These are phyloP conservation scores for Noctua janthina DNA, from an alignment of 2,888 invertebrate genomes.

Conservation along the genomic window DNA sequence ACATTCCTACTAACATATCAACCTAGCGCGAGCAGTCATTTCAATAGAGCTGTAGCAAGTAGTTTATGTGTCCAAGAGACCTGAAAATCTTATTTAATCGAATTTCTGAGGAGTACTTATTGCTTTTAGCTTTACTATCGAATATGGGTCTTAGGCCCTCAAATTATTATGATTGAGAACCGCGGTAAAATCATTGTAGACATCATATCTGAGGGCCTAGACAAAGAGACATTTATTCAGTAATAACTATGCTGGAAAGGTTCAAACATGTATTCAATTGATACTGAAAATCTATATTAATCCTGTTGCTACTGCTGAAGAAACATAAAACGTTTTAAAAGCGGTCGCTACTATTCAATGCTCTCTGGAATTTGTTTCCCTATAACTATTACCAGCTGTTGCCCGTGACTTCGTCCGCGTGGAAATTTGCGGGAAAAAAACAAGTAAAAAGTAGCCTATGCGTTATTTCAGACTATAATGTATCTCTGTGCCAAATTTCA, in stretches of 20 bases:
- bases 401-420: not conserved
- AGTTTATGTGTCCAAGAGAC: not conserved
- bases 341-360: not conserved
- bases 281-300: not conserved
- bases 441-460: too few relatives aligned
- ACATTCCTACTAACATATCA: not conserved
- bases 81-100: not conserved
- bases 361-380: not conserved
- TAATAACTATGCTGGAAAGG: not conserved
- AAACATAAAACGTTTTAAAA: not conserved
- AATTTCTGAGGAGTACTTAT: not conserved
- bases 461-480: too few relatives aligned
- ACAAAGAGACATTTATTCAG: not conserved
- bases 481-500: too few relatives aligned
- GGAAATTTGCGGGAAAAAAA: too few relatives aligned
- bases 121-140: too few relatives aligned
- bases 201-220: not conserved
- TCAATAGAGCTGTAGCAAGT: not conserved
- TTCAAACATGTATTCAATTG: not conserved
- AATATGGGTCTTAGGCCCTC: not conserved
- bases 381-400: too few relatives aligned
- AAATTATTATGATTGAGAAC: not conserved
- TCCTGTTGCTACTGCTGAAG: not conserved
- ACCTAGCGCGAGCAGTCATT: not conserved
- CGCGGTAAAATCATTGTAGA: not conserved